These are phyloP conservation scores for Sitta carolinensis DNA, from an alignment of 2,797 vertebrate species.

Conservation along the genomic window DNA sequence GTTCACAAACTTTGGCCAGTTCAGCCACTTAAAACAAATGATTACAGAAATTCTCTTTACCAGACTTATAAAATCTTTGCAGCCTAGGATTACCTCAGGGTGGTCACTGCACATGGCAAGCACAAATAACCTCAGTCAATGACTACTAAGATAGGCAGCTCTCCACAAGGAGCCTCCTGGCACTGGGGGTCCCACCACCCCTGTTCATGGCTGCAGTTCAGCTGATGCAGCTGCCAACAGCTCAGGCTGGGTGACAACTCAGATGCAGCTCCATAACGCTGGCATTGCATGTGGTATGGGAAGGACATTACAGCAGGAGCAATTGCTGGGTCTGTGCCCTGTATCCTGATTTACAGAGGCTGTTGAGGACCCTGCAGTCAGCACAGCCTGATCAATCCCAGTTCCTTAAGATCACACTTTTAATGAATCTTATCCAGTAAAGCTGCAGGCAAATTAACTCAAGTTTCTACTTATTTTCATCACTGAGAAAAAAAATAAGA, in stretches of 20 bases:
- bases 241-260: not conserved
- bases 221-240: not conserved
- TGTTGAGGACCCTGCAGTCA: not conserved
- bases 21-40: rapidly evolving
- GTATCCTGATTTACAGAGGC: not conserved
- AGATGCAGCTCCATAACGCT: not conserved
- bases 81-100: not conserved
- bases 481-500: not conserved
- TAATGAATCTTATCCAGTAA: not conserved
- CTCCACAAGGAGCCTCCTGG: not conserved
- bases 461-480: not conserved
- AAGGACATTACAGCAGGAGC: not conserved
- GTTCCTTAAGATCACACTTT: not conserved
- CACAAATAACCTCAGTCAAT: not conserved
- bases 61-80: not conserved
- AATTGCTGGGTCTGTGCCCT: not conserved
- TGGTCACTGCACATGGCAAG: not conserved
- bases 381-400: not conserved
- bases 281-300: rapidly evolving
- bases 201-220: not conserved
- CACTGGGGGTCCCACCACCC: not conserved
- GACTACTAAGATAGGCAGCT: not conserved
- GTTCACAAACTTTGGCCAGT: not conserved
- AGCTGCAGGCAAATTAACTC: not conserved
- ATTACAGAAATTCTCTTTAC: not conserved